Evolutionary conservation across 1,140 invertebrate species (phyloP), one percentile per base, ranked within the genome.

Genomic region (Zaprionus nigranus): DNA sequence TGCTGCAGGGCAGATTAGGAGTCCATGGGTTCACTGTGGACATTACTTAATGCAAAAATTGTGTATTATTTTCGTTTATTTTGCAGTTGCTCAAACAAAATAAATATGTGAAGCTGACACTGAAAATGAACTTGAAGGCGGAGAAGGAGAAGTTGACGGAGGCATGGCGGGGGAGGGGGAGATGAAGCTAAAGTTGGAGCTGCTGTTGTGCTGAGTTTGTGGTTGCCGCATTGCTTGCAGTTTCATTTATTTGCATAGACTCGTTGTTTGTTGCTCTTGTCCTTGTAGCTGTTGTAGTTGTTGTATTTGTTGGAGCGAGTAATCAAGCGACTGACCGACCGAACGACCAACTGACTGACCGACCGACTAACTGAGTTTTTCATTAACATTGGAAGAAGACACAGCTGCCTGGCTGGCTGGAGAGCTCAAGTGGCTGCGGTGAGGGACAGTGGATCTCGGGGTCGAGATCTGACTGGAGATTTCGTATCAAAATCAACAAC

Each of bases 401-500:
- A n/a, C 38, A n/a, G n/a, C 24, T 28, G 4, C 38, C 38, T 40
- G 38, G 38, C 38, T 15, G 13, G 13, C 13, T 15, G 15, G 38
- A 40, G 40, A 17, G 9, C 40, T 46, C 40, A 20, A 46, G n/a
- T 46, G n/a, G 40, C 40, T 46, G 40, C n/a, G 40, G 40, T 17
- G 40, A 20, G 54, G 22, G 38, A 26, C 2, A 7, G 36, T 46
- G 43, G 6, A 24, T 17, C 13, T 46, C n/a, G n/a, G 40, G 40
- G 40, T 46, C 40, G n/a, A 46, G 40, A 30, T 28, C 38, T 13
- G 53, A 22, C 40, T 64, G 22, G 20, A 69, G 61, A 70, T 69
- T 65, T 70, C 70, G 61, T 70, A 66, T 78, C 64, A 73, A 78
- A 77, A 77, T 76, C 67, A 71, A 73, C 68, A 65, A 64, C 56